Evolutionary conservation across 2,888 invertebrate genomes (phyloP).

Genomic region (Drosophila kanekoi): DNA sequence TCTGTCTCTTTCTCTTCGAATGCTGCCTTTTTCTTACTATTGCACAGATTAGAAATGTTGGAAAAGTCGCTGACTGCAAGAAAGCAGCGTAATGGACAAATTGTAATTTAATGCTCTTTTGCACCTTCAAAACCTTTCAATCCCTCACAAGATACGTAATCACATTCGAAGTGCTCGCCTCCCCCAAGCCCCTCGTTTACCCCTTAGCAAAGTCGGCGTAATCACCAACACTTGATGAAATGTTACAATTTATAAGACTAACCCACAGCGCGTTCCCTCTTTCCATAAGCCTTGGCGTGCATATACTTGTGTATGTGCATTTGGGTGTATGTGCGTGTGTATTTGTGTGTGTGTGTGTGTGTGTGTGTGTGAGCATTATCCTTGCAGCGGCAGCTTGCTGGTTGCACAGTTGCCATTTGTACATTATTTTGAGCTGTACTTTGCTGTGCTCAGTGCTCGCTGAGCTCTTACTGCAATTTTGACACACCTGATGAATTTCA

Average conservation of each 20-base stretch:
- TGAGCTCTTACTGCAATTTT: conserved; percentile 71
- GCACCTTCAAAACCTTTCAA: conserved; percentile 74
- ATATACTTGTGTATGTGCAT: conserved; percentile 6
- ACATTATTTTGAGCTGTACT: conserved; percentile 50
- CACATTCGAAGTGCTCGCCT: conserved; percentile 60
- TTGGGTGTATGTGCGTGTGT: conserved; percentile 1
- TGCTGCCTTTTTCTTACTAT: conserved; percentile 2
- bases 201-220: conserved; percentile 35
- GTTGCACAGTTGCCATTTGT: conserved; percentile 45
- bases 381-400: conserved; percentile 36
- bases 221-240: conserved; percentile 76
- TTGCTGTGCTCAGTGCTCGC: conserved; percentile 33
- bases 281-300: conserved; percentile 15
- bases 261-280: conserved; percentile 34
- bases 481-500: conserved; percentile 76
- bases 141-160: conserved; percentile 68
- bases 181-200: background rate
- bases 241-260: conserved; percentile 76
- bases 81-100: conserved; percentile 39
- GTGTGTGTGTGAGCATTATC: conserved; percentile 37
- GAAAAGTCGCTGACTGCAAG: conserved; percentile 33
- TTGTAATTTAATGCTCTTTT: conserved; percentile 74
- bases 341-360: conserved; percentile 16
- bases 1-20: background rate
- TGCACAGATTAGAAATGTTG: conserved; percentile 38